Base-by-base conservation (phyloP, 2,797 vertebrate genomes). In the Huso huso region DNA sequence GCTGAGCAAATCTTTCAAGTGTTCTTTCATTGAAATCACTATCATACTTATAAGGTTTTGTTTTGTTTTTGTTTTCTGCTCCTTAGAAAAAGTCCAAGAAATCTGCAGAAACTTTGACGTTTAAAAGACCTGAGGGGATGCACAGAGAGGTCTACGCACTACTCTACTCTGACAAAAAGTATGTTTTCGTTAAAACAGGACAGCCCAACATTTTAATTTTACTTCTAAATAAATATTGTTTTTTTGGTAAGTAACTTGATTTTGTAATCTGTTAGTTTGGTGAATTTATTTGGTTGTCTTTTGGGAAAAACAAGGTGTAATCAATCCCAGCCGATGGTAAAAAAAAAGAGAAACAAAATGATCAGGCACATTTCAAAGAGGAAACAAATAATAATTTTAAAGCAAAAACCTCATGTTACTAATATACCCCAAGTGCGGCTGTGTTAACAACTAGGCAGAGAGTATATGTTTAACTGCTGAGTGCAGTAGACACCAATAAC, bases 61-160 rank as follows among this genome's bases (percentile, higher is more conserved):
- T 23, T 10, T 11, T 7, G 49, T 75, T 65, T 67, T 9, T 71
- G 48, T 10, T 18, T 72, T 48, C 8, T 23, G 7, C 57, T 1
- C 74, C 63, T 65, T 76, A 99, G 97, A 99, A 99, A 95, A 99
- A 98, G 78, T 85, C 87, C 65, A 99, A 99, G 88, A 99, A 99
- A 71, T 81, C 93, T 10, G 92, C 94, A 0, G 97, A 99, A 85
- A 95, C 94, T 0, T 69, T 98, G 78, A 99, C 96, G 0, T 99
- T 99, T 81, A 99, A 99, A 82, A 94, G 97, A 71, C 97, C 97
- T 0, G 97, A 99, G 80, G 97, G 97, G 71, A 99, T 99, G 97
- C 96, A 99, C 84, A 83, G 97, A 76, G 97, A 99, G 73, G 97
- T 99, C 77, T 99, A 99, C 66, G 97, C 97, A 0, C 86, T 99